Conservation (phyloP, 2,888 invertebrate genomes). For the Xylota segnis region DNA sequence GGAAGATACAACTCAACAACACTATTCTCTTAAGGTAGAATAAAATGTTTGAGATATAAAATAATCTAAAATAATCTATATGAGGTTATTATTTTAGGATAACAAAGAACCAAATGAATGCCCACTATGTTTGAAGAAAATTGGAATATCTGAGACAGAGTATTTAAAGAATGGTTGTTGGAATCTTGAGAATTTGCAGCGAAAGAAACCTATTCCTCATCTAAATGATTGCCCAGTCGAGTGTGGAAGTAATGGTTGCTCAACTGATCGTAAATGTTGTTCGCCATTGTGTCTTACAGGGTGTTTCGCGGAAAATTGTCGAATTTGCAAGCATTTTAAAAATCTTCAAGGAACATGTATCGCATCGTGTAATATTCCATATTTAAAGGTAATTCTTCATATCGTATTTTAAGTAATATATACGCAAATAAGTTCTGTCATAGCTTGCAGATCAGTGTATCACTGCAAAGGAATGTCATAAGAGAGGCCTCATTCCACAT, state of each 20-base stretch:
- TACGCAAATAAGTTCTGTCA: background rate
- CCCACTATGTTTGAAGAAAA: conserved; percentile 86
- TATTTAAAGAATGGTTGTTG: conserved; percentile 88
- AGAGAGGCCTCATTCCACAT: conserved; percentile 77
- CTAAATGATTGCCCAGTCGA: conserved; percentile 85
- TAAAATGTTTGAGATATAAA: background rate
- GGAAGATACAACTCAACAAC: conserved; percentile 82
- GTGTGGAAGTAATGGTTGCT: conserved; percentile 85
- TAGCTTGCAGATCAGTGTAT: conserved; percentile 78
- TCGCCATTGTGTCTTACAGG: conserved; percentile 90
- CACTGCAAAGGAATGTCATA: conserved; percentile 77
- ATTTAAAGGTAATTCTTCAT: conserved; percentile 45
- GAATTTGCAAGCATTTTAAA: conserved; percentile 79
- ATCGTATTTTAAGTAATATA: background rate
- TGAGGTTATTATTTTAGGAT: conserved; percentile 81
- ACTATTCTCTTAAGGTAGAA: conserved; percentile 79
- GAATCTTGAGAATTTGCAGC: conserved; percentile 86
- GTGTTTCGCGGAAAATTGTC: conserved; percentile 89
- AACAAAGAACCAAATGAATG: conserved; percentile 89
- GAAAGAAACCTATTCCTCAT: conserved; percentile 42
- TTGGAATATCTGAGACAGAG: conserved; percentile 36
- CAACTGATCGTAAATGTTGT: conserved; percentile 88
- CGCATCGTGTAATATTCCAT: conserved; percentile 77
- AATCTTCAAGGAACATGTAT: conserved; percentile 80
- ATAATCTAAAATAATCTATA: background rate